These are phyloP conservation scores for Sander lucioperca DNA, from an alignment of 2,113 vertebrate species.

Conservation along the genomic window DNA sequence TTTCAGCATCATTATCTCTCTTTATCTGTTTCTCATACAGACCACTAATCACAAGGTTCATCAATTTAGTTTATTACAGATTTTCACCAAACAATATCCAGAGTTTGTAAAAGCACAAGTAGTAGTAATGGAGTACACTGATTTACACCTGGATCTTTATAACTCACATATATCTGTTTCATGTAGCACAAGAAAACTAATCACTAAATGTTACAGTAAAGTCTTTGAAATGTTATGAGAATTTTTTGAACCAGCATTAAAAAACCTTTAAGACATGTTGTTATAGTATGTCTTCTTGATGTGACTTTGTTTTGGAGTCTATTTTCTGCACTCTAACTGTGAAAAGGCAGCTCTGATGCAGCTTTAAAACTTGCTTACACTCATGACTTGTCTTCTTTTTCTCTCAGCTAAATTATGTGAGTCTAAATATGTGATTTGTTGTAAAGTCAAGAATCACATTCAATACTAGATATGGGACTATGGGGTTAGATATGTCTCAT, in stretches of 20 bases:
- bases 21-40: slow-evolving; percentile 7
- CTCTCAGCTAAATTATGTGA: background rate
- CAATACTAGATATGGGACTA: background rate
- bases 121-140: background rate
- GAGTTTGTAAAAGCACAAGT: slow-evolving; percentile 1
- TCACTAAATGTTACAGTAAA: background rate
- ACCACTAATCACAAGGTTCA: slow-evolving; percentile 6
- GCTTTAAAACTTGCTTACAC: background rate
- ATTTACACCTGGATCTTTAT: background rate
- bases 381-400: background rate
- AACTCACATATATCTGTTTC: background rate
- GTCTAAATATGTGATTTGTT: background rate
- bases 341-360: background rate
- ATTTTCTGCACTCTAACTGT: background rate
- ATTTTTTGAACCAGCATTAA: background rate
- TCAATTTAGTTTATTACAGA: background rate
- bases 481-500: too few relatives aligned
- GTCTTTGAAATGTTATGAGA: background rate
- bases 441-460: background rate
- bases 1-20: slow-evolving; percentile 25
- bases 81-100: background rate
- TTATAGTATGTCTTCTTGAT: background rate
- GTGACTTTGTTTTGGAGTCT: slow-evolving; percentile 3
- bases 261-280: background rate
- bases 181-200: background rate